A percentile compares a stretch with the other conserved stretches of the same genome.
These are phyloP conservation scores for Microcaecilia unicolor DNA, from an alignment of 2,797 vertebrate species.

Conservation along the genomic window DNA sequence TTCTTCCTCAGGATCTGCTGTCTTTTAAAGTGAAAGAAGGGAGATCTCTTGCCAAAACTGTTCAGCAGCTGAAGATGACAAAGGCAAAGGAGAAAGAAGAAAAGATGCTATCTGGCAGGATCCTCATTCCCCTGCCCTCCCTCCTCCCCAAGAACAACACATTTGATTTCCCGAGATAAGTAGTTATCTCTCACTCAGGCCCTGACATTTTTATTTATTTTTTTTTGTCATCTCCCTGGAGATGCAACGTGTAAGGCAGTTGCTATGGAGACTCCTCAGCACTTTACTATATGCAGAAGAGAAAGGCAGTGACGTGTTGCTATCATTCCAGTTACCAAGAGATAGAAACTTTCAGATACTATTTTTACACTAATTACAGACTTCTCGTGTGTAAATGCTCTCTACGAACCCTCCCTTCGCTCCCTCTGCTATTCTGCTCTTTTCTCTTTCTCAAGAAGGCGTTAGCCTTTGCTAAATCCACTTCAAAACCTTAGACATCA, in stretches of 20 bases:
- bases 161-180: slow-evolving; percentile 45
- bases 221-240: slow-evolving; percentile 69
- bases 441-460: not conserved
- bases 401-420: not conserved
- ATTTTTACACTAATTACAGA: slow-evolving; percentile 32
- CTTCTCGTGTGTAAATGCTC: too few species aligned
- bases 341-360: slow-evolving; percentile 21
- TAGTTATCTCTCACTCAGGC: slow-evolving; percentile 46
- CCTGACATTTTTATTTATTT: slow-evolving; percentile 61
- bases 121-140: not conserved
- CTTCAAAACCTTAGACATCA: too few species aligned
- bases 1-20: too few species aligned
- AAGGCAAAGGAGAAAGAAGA: too few species aligned
- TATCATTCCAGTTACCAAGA: slow-evolving; percentile 11
- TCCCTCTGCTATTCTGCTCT: not conserved
- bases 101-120: not conserved
- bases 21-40: too few species aligned
- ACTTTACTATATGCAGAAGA: slow-evolving; percentile 58
- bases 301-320: slow-evolving; percentile 16
- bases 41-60: too few species aligned
- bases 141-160: not conserved
- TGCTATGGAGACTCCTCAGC: slow-evolving; percentile 76
- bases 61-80: too few species aligned
- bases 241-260: slow-evolving; percentile 69
- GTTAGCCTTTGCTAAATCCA: too few species aligned